phyloP scores from a whole-genome alignment of 2,797 vertebrate genomes.

The Squalus acanthias region DNA sequence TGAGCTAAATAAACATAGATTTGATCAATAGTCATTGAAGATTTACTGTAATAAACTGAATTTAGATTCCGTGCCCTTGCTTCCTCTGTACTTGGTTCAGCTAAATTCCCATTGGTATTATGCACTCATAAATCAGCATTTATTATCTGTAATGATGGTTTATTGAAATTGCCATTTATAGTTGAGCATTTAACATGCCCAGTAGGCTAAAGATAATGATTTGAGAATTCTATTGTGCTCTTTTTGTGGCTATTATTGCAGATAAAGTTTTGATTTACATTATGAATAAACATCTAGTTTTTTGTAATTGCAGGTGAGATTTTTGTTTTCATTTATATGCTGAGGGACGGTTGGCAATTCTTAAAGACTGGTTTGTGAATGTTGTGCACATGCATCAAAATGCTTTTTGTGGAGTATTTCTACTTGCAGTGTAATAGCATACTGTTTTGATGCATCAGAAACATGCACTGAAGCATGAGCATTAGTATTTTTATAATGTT shows the following conservation, averaged over 20 bases:
- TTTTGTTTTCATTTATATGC: constrained; percentile 50
- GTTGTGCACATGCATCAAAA: constrained; percentile 51
- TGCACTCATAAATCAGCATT: constrained; percentile 60
- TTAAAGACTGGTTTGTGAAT: constrained; percentile 47
- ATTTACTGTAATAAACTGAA: not conserved
- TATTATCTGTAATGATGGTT: constrained; percentile 46
- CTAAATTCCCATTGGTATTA: constrained; percentile 62
- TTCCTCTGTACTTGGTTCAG: constrained; percentile 71
- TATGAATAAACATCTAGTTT: constrained; percentile 51
- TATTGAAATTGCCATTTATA: constrained; percentile 64
- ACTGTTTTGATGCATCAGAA: constrained; percentile 38
- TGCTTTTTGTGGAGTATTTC: constrained; percentile 46
- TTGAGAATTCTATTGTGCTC: constrained; percentile 48
- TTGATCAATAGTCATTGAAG: not conserved
- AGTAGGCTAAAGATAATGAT: constrained; percentile 55
- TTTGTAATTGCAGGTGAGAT: constrained; percentile 26
- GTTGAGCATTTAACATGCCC: constrained; percentile 60
- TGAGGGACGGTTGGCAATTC: constrained; percentile 51
- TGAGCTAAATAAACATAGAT: not conserved
- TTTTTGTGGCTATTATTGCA: constrained; percentile 48
- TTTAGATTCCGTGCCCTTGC: constrained; percentile 43
- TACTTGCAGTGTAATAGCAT: constrained; percentile 44
- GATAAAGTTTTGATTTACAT: constrained; percentile 55
- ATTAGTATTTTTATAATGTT: constrained; percentile 43
- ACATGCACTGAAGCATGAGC: constrained; percentile 41